phyloP scores from a whole-genome alignment of 2,888 invertebrate genomes.

The Ophion ventricosus region DNA sequence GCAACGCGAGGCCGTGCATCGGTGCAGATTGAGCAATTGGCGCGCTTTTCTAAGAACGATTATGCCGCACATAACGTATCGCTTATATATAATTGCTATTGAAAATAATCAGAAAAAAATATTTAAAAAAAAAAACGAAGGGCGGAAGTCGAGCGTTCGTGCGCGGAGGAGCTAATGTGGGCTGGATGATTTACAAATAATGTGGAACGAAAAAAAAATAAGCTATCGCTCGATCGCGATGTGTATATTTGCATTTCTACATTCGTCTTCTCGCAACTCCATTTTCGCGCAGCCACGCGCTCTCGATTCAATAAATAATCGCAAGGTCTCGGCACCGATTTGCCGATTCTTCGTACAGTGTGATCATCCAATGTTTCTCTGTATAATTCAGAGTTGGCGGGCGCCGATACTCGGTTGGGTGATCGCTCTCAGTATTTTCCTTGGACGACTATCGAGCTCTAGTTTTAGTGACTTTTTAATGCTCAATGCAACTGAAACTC shows the following conservation, averaged over 20 bases:
- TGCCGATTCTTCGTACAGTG: neutral
- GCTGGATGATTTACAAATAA: conserved; percentile 22
- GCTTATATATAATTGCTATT: conserved; percentile 3
- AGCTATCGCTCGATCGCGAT: conserved; percentile 5
- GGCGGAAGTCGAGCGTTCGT: conserved; percentile 44
- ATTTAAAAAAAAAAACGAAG: conserved; percentile 34
- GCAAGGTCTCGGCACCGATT: conserved; percentile 50
- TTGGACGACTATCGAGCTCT: no score
- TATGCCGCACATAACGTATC: conserved; percentile 28
- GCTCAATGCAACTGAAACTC: no score
- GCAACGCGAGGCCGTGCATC: conserved; percentile 26
- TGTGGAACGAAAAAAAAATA: conserved; percentile 8
- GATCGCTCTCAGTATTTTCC: no score
- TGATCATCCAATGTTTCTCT: neutral
- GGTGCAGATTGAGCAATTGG: conserved; percentile 56
- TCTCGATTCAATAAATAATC: conserved; percentile 43
- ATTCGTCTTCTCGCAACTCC: conserved; percentile 34
- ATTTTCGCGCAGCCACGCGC: conserved; percentile 15
- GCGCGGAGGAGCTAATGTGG: conserved; percentile 20
- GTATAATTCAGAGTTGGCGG: no score
- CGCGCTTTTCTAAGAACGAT: conserved; percentile 53
- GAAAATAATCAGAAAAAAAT: conserved; percentile 3
- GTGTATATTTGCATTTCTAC: conserved; percentile 14
- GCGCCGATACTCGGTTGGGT: neutral
- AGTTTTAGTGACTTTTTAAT: no score